These are phyloP conservation scores for Campoletis raptor DNA, from an alignment of 2,888 invertebrate genomes.

Conservation along the genomic window DNA sequence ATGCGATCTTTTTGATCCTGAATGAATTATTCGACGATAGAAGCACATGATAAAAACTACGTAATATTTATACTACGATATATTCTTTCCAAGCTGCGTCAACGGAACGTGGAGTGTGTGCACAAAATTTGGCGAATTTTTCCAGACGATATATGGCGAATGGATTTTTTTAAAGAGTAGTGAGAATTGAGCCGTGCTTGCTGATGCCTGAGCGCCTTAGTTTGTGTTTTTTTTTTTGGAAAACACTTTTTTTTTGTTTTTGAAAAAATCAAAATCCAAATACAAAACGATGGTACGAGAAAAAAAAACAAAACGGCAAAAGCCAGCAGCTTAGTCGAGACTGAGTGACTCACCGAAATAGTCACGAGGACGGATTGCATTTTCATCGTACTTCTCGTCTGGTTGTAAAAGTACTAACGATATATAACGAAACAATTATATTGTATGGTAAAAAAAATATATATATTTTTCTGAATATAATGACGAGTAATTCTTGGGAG, in stretches of 20 bases:
- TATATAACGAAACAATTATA: slow-evolving; percentile 38
- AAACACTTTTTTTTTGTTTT: background rate
- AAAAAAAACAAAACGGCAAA: slow-evolving; percentile 53
- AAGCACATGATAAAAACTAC: background rate
- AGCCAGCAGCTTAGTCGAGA: slow-evolving; percentile 67
- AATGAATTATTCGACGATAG: background rate
- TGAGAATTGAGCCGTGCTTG: slow-evolving; percentile 53
- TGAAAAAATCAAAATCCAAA: background rate
- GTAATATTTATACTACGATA: background rate
- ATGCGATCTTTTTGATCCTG: background rate
- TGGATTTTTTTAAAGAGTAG: slow-evolving; percentile 27
- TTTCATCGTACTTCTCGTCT: slow-evolving; percentile 82
- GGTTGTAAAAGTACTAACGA: slow-evolving; percentile 70
- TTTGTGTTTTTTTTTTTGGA: background rate
- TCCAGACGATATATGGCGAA: background rate
- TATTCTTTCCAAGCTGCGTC: slow-evolving; percentile 11
- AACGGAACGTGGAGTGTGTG: slow-evolving; percentile 8
- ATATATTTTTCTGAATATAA: background rate
- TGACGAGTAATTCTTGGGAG: background rate
- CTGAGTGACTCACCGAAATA: slow-evolving; percentile 78
- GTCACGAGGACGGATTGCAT: slow-evolving; percentile 80
- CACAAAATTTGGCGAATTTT: slow-evolving; percentile 16
- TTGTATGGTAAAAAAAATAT: background rate
- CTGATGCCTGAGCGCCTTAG: slow-evolving; percentile 43
- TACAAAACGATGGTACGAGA: slow-evolving; percentile 11